Evolutionary conservation across 1,140 invertebrate species (phyloP), one percentile per base, ranked within the genome.

Genomic region (Pseudomyrmex sp.): DNA sequence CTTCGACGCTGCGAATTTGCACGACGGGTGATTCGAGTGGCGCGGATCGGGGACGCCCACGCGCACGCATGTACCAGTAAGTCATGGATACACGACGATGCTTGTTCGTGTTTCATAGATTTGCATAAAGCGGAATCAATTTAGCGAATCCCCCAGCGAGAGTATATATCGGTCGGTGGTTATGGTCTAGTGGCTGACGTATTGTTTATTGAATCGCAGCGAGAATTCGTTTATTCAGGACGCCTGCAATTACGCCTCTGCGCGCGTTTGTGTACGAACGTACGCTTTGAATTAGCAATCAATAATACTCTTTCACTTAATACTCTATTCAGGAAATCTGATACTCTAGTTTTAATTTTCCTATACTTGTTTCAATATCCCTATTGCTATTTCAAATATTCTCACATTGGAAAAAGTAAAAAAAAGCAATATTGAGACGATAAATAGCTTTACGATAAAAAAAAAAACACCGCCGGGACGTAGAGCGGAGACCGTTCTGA

Each of bases 401-500:
- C 35, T 35, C 35, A 35, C 35, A 35, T 7, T 0, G 35, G 35
- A 35, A 35, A 35, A 35, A 35, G 61, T 12, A n/a, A 13, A 15
- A 46, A 23, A 74, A 61, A n/a, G 13, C 8, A 52, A n/a, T 35
- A 20, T 15, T 35, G 35, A 35, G 35, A 20, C 12, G n/a, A 73
- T 10, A 73, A 12, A 18, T 10, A 46, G 35, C 44, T 74, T 48
- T 23, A 23, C 10, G n/a, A 59, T 20, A 2, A 5, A 7, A 48
- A 61, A 35, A 18, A 18, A 10, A 61, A 2, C 85, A 58, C 62
- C 61, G 68, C 46, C n/a, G 74, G 88, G 86, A 87, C 83, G 87
- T 85, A 84, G 90, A 90, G 82, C 90, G 86, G 89, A 83, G 87
- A 91, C 88, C 87, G 88, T 91, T 88, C 85, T 87, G 90, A 89